A percentile compares a stretch with the other conserved stretches of the same genome.
Conservation (phyloP, 1,140 invertebrate species). For the Hormaphis cornu region DNA sequence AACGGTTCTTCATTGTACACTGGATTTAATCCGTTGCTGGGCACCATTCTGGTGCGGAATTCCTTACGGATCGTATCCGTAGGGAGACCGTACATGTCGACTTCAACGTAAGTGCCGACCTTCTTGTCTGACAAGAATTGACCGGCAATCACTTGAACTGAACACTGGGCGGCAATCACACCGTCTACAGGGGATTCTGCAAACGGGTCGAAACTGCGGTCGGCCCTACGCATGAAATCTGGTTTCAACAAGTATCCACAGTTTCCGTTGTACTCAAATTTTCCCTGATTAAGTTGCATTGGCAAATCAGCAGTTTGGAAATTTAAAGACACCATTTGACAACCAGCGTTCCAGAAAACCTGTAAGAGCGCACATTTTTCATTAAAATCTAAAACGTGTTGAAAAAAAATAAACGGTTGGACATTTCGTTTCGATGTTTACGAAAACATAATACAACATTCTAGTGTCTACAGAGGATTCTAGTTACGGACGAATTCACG, state of each 20-base stretch:
- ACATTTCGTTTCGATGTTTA: no score
- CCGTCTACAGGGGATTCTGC: slow-evolving; percentile 98
- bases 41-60: slow-evolving; percentile 91
- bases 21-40: slow-evolving; percentile 92
- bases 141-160: slow-evolving; percentile 96
- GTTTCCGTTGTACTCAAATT: slow-evolving; percentile 97
- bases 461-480: no score
- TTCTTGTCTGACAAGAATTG: slow-evolving; percentile 99
- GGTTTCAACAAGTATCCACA: slow-evolving; percentile 96
- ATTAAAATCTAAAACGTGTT: no score
- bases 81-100: slow-evolving; percentile 99
- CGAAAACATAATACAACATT: no score
- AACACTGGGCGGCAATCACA: slow-evolving; percentile 96
- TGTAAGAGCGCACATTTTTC: slow-evolving; percentile 40
- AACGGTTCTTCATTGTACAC: slow-evolving; percentile 98
- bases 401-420: no score
- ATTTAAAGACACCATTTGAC: slow-evolving; percentile 98
- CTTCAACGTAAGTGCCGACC: slow-evolving; percentile 97
- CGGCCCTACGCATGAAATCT: slow-evolving; percentile 95
- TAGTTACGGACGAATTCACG: slow-evolving; percentile 36
- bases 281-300: slow-evolving; percentile 99
- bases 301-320: slow-evolving; percentile 98
- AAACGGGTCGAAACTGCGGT: slow-evolving; percentile 96
- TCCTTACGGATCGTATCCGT: slow-evolving; percentile 98
- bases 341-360: slow-evolving; percentile 87